phyloP scores from a whole-genome alignment of 2,888 invertebrate genomes.

The Drosophila trichaetosa region DNA sequence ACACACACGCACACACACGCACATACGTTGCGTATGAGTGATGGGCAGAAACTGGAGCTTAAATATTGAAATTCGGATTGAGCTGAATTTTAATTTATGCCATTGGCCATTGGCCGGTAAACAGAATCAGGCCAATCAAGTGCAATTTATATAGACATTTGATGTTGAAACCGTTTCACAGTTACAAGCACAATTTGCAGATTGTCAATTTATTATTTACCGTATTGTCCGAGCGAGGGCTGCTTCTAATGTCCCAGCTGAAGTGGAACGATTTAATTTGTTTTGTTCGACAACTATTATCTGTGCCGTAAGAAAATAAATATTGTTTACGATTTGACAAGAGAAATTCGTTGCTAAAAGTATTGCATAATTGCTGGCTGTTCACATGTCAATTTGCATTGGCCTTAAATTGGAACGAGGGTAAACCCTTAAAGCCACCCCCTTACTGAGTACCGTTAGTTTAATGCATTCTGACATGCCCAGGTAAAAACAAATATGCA shows the following conservation, averaged over 20 bases:
- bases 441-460: conserved; percentile 3
- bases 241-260: neutral
- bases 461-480: conserved; percentile 65
- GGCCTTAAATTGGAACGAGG: conserved; percentile 37
- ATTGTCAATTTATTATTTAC: conserved; percentile 74
- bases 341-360: conserved; percentile 7
- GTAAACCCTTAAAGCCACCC: conserved; percentile 30
- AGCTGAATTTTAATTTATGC: conserved; percentile 74
- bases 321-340: neutral
- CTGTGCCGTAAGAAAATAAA: neutral
- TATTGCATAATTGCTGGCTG: conserved; percentile 51
- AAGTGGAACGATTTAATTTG: no score
- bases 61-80: conserved; percentile 16
- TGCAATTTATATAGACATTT: conserved; percentile 80
- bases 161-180: conserved; percentile 67
- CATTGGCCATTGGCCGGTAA: conserved; percentile 73
- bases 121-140: conserved; percentile 78
- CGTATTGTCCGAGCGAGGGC: conserved; percentile 43
- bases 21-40: conserved; percentile 62
- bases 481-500: conserved; percentile 75
- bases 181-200: conserved; percentile 60
- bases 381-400: conserved; percentile 74
- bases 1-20: neutral
- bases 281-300: neutral
- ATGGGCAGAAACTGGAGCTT: conserved; percentile 31